Evolutionary conservation across 2,797 vertebrate species (phyloP), one percentile per base, ranked within the genome.

Genomic region (Tolypeutes matacus): DNA sequence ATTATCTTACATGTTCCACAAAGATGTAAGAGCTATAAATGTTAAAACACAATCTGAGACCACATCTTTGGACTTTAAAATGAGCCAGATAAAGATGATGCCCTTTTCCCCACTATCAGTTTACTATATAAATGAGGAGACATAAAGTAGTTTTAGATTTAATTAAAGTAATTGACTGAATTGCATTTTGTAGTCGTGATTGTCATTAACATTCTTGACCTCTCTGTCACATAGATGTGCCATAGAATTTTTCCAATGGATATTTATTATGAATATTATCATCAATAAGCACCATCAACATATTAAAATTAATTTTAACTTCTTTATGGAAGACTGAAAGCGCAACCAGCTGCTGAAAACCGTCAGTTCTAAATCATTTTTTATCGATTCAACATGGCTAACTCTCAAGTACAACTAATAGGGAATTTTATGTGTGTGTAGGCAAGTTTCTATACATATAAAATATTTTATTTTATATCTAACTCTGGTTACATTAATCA

Each of bases 111-210:
- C 87, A 95, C 97, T 95, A 97, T 98, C 98, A 97, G 98, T 98
- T 98, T 98, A 98, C 98, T 98, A 69, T 98, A 98, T 98, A 98
- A 98, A 99, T 98, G 98, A 98, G 98, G 98, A 98, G 98, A 98
- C 98, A 98, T 98, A 98, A 98, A 98, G 97, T 96, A 98, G 97
- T 98, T 98, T 97, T 98, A 98, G 98, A 99, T 99, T 99, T 99
- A 99, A 99, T 99, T 99, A 99, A 98, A 98, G 98, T 99, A 99
- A 99, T 99, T 99, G 99, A 99, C 99, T 98, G 97, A 98, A 98
- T 98, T 99, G 98, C 99, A 98, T 99, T 99, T 99, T 98, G 98
- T 98, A 98, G 99, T 99, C 98, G 97, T 98, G 98, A 98, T 98
- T 98, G 98, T 99, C 97, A 97, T 99, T 99, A 99, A 98, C 97